Evolutionary conservation across 2,113 vertebrate genomes (phyloP), one percentile per base, ranked within the genome.

Genomic region (Haemorhous mexicanus): DNA sequence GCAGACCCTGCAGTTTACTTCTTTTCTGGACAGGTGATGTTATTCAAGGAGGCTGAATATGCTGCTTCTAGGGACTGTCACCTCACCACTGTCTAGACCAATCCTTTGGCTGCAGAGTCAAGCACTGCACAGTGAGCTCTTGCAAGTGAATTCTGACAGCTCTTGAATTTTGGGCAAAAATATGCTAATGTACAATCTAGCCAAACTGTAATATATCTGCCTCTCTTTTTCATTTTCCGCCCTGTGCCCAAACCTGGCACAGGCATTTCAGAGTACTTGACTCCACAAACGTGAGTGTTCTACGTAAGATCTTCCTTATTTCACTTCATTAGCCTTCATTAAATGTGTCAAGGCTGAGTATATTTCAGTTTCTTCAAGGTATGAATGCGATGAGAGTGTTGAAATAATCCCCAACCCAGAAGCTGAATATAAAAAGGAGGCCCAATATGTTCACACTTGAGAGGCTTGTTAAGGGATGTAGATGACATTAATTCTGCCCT

Each of bases 401-500:
- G 62, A 85, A 91, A 79, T 50, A 89, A 90, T 35, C 39, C 66
- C 66, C 89, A 79, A 93, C 83, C n/a, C 58, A 84, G 49, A 84
- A 78, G 73, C 27, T 73, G 90, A 94, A 80, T 74, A 75, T 68
- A 90, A 77, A 92, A 93, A 87, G 55, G 49, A 91, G n/a, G 66
- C 88, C 87, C 24, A 94, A 14, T 68, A 84, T 63, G 66, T 93
- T 89, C 61, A 77, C 46, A 47, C 73, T 66, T 79, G 67, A 91
- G 87, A 91, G 58, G 55, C 59, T 61, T 79, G 58, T 87, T 95
- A 95, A 76, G 55, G 46, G 50, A 89, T 84, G 87, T 63, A 96
- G 70, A 77, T 87, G 73, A 92, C 77, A 61, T 84, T 82, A 94
- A 91, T 87, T 94, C 66, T 95, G 75, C 74, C 77, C 74, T 85